Conservation (phyloP, 2,113 vertebrate genomes). For the Monopterus albus region DNA sequence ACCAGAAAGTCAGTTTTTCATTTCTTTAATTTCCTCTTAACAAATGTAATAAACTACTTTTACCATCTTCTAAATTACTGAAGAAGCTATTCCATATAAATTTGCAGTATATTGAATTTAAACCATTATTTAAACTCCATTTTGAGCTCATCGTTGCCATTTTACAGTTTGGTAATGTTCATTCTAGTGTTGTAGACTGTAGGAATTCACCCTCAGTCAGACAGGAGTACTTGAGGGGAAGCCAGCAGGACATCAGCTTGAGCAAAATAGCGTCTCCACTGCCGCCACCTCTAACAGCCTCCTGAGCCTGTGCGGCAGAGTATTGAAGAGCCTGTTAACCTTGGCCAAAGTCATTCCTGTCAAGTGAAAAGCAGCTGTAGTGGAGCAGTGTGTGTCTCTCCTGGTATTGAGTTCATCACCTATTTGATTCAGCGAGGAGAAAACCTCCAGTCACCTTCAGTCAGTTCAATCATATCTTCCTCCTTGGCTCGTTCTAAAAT, state of each 20-base stretch:
- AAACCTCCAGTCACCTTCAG: constrained; percentile 45
- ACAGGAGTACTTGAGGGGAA: background rate
- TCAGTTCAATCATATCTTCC: constrained; percentile 28
- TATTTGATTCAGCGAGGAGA: constrained; percentile 33
- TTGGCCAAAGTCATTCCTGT: constrained; percentile 46
- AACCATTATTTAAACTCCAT: too few relatives aligned
- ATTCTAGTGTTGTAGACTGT: too few relatives aligned
- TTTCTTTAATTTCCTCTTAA: too few relatives aligned
- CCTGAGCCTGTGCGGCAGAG: constrained; percentile 9
- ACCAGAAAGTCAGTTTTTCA: too few relatives aligned
- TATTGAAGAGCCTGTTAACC: constrained; percentile 51
- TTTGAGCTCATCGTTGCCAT: too few relatives aligned
- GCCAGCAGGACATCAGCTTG: background rate
- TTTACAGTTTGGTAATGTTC: too few relatives aligned
- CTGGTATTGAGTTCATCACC: constrained; percentile 44
- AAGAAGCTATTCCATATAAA: too few relatives aligned
- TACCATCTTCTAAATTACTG: too few relatives aligned
- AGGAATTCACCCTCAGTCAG: background rate
- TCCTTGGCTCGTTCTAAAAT: constrained; percentile 12
- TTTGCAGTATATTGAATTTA: too few relatives aligned
- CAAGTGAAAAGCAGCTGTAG: constrained; percentile 30
- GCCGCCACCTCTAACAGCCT: constrained; percentile 17
- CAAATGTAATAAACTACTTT: too few relatives aligned
- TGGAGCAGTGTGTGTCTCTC: constrained; percentile 24
- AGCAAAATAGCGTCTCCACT: constrained; percentile 8